phyloP scores from a whole-genome alignment of 2,797 vertebrate genomes.

The Leptodactylus fallax region DNA sequence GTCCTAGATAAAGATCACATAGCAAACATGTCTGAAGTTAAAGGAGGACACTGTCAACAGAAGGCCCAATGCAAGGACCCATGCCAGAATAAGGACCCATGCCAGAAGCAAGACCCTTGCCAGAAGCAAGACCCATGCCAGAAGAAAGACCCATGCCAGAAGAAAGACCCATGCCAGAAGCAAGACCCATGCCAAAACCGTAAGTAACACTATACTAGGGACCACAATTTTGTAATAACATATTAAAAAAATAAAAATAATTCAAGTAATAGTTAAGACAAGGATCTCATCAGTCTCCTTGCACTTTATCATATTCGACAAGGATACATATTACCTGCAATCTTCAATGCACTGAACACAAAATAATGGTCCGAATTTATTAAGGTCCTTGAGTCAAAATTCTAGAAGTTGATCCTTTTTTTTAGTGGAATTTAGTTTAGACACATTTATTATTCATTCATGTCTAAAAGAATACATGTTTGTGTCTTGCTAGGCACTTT shows the following conservation, averaged over 20 bases:
- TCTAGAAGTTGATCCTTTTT: too few species aligned
- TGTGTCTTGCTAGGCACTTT: too few species aligned
- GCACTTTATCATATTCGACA: neutral
- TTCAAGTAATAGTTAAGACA: too few species aligned
- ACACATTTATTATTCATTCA: too few species aligned
- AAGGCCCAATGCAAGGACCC: conserved; percentile 43
- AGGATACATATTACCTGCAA: neutral
- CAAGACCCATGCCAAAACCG: conserved; percentile 46
- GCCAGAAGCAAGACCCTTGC: conserved; percentile 28
- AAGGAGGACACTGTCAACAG: conserved; percentile 42
- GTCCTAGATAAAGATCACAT: neutral
- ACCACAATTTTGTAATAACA: neutral
- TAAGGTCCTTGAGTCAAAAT: too few species aligned
- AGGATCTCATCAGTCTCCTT: neutral
- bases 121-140: conserved; percentile 5
- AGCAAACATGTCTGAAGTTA: conserved; percentile 43
- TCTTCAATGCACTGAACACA: too few species aligned
- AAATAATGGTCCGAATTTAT: too few species aligned
- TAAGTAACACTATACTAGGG: conserved; percentile 26
- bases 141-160: neutral
- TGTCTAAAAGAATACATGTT: too few species aligned
- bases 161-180: conserved; percentile 37
- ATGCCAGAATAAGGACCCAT: conserved; percentile 40
- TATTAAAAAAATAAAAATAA: too few species aligned
- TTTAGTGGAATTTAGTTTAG: too few species aligned